phyloP scores from a whole-genome alignment of 2,113 vertebrate species.

The Pongo abelii region DNA sequence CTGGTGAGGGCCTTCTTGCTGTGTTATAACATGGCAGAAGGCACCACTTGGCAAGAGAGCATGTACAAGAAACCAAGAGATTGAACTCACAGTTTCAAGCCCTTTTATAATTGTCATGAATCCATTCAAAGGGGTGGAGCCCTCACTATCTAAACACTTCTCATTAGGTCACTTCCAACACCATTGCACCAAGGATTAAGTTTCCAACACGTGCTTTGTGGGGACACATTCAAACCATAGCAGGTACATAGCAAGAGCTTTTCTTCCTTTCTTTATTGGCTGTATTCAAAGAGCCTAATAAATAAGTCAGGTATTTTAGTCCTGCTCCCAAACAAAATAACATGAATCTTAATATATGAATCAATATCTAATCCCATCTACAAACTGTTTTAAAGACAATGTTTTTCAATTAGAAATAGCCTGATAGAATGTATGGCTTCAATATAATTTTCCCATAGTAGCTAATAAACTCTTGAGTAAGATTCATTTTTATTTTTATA shows the following conservation, averaged over 20 bases:
- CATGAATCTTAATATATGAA: constrained; percentile 56
- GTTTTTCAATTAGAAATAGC: constrained; percentile 47
- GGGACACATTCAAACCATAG: not conserved
- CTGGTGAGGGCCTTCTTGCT: not conserved
- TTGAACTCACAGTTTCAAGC: not conserved
- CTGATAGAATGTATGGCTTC: constrained; percentile 47
- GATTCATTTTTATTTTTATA: constrained; percentile 69
- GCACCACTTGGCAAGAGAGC: not conserved
- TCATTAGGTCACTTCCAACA: not conserved
- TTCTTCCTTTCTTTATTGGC: not conserved
- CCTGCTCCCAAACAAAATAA: constrained; percentile 28
- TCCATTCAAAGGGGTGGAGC: not conserved
- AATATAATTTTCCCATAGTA: constrained; percentile 39
- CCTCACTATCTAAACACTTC: not conserved
- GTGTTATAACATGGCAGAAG: not conserved
- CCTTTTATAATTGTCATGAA: not conserved
- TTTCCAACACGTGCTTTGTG: not conserved
- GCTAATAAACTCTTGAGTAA: constrained; percentile 23
- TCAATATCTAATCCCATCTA: constrained; percentile 69
- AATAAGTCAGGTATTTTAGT: constrained; percentile 23
- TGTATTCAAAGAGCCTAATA: not conserved
- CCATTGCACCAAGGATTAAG: not conserved
- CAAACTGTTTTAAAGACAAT: constrained; percentile 58
- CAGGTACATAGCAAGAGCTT: not conserved
- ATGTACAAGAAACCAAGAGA: not conserved